phyloP scores from a whole-genome alignment of 2,113 vertebrate genomes.

The Carollia perspicillata region DNA sequence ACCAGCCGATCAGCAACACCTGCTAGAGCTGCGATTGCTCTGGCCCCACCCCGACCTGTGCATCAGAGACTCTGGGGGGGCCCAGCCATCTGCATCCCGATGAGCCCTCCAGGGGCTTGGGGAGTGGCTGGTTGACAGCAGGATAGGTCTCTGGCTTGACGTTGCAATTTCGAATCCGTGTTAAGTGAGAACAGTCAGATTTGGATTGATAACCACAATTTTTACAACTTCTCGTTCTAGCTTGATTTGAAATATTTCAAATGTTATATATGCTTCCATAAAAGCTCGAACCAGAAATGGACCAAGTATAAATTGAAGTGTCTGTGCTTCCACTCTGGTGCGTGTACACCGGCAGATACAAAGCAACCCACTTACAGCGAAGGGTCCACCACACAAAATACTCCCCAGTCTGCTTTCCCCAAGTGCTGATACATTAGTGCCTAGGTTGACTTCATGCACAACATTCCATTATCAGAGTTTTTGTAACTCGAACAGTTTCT shows the following conservation, averaged over 20 bases:
- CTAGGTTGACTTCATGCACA: accelerated
- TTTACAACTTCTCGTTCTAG: not conserved
- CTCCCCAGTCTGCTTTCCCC: not conserved
- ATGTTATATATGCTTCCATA: not conserved
- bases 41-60: not conserved
- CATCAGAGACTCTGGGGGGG: not conserved
- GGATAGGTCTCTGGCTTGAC: not conserved
- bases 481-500: not conserved
- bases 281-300: not conserved
- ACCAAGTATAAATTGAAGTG: not conserved
- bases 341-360: accelerated
- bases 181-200: not conserved
- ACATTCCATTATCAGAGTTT: not conserved
- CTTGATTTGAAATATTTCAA: not conserved
- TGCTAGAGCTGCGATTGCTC: not conserved
- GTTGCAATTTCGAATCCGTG: not conserved
- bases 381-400: not conserved
- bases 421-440: accelerated
- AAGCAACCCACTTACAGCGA: not conserved
- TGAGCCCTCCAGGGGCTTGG: not conserved
- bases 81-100: not conserved
- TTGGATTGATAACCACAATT: not conserved
- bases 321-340: not conserved
- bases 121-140: not conserved
- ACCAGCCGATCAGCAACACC: too few relatives aligned